Conservation (phyloP, 2,888 invertebrate species). For the Sialis fuliginosa region DNA sequence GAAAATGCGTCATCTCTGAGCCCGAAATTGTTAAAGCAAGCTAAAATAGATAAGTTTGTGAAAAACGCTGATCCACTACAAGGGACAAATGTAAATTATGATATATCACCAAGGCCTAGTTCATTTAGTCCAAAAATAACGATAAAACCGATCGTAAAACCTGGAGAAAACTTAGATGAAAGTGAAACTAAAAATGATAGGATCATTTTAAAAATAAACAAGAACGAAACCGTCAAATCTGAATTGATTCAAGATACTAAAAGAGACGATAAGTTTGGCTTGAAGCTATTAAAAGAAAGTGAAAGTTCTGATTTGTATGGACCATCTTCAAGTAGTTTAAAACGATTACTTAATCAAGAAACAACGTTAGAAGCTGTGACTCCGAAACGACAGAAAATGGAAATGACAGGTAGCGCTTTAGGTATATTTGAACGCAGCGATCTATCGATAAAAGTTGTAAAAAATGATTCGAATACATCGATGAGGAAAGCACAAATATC, state of each 20-base stretch:
- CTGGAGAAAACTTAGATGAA: slow-evolving; percentile 8
- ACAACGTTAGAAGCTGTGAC: slow-evolving; percentile 3
- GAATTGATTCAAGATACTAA: slow-evolving; percentile 13
- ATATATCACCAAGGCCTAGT: slow-evolving; percentile 6
- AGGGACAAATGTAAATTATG: slow-evolving; percentile 2
- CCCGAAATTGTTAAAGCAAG: slow-evolving; percentile 12
- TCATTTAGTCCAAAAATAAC: slow-evolving; percentile 13
- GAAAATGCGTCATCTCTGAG: slow-evolving; percentile 2
- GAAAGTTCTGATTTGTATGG: not conserved
- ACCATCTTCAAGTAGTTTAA: not conserved
- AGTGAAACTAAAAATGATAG: slow-evolving; percentile 20
- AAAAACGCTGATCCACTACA: not conserved
- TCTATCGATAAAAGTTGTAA: slow-evolving; percentile 8
- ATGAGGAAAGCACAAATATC: slow-evolving; percentile 4
- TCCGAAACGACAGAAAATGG: slow-evolving; percentile 1
- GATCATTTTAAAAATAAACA: slow-evolving; percentile 47
- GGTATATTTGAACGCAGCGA: slow-evolving; percentile 6
- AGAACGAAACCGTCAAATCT: slow-evolving; percentile 27
- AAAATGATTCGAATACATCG: slow-evolving; percentile 1
- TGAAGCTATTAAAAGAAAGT: slow-evolving; percentile 31
- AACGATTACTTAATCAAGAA: slow-evolving; percentile 1
- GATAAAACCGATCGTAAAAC: slow-evolving; percentile 14
- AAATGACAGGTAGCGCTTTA: slow-evolving; percentile 2
- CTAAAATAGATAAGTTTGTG: not conserved
- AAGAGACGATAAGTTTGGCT: slow-evolving; percentile 32